Evolutionary conservation across 1,140 invertebrate genomes (phyloP).

Genomic region (Solenopsis fugax): DNA sequence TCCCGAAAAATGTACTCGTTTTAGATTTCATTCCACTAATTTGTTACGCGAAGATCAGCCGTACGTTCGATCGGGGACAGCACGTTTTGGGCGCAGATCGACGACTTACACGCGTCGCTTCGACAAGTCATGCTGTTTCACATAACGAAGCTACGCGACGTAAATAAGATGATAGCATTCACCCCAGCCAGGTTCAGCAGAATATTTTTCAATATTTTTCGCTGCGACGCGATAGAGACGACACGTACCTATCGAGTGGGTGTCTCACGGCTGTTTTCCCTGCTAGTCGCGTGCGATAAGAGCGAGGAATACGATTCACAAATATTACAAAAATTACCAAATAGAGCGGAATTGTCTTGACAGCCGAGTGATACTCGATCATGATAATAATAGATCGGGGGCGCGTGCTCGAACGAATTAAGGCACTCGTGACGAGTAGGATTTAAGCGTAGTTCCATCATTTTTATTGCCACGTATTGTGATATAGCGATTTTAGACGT

Average conservation of each 20-base stretch:
- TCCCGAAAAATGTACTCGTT: neutral
- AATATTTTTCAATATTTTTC: constrained; percentile 67
- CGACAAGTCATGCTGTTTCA: constrained; percentile 48
- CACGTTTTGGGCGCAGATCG: constrained; percentile 23
- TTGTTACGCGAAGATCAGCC: neutral
- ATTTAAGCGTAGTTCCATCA: constrained; percentile 45
- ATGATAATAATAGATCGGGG: constrained; percentile 39
- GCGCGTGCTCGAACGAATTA: neutral
- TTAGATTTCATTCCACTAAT: neutral
- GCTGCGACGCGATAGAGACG: constrained; percentile 30
- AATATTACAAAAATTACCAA: constrained; percentile 61
- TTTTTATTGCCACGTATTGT: constrained; percentile 58
- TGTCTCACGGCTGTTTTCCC: constrained; percentile 50
- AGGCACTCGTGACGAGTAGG: constrained; percentile 24
- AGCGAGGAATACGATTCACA: constrained; percentile 36
- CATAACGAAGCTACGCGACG: constrained; percentile 51
- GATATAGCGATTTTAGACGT: constrained; percentile 60
- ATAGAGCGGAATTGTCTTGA: neutral
- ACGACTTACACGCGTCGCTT: constrained; percentile 45
- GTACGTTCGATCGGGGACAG: neutral
- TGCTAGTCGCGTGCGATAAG: constrained; percentile 1
- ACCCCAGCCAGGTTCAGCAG: constrained; percentile 45
- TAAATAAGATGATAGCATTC: constrained; percentile 49
- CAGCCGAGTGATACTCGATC: constrained; percentile 48
- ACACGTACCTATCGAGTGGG: constrained; percentile 54